phyloP scores from a whole-genome alignment of 1,140 invertebrate species.

The Drosophila kanapiae region DNA sequence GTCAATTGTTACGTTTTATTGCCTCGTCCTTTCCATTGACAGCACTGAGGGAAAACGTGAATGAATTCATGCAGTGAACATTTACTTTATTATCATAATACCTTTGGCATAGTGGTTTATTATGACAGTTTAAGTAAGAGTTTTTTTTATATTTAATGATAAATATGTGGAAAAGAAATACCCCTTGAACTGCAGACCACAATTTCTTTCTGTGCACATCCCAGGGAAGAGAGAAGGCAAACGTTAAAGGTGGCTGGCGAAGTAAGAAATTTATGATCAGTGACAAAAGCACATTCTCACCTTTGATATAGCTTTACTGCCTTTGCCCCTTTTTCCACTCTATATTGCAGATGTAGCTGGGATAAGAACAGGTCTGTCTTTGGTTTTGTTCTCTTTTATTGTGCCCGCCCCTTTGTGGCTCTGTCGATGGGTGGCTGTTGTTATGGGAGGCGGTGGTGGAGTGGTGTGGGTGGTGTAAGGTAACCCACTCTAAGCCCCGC shows the following conservation, averaged over 20 bases:
- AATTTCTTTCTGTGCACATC: neutral
- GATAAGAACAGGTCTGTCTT: conserved; percentile 42
- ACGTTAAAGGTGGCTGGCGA: conserved; percentile 48
- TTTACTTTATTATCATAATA: too few species aligned
- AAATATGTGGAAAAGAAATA: too few species aligned
- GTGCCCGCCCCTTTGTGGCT: conserved; percentile 73
- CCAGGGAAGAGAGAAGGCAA: conserved; percentile 2
- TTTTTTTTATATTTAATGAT: too few species aligned
- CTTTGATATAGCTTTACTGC: conserved; percentile 76
- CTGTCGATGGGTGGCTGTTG: conserved; percentile 37
- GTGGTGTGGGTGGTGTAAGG: neutral
- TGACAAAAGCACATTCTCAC: conserved; percentile 82
- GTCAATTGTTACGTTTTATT: conserved; percentile 79
- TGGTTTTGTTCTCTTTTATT: conserved; percentile 54
- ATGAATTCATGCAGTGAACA: too few species aligned
- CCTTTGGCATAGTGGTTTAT: too few species aligned
- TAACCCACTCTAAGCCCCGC: conserved; percentile 48
- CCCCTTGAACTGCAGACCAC: too few species aligned
- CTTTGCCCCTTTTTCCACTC: conserved; percentile 41
- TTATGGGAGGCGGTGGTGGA: neutral
- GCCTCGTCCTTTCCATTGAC: conserved; percentile 49
- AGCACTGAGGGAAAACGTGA: conserved; percentile 2
- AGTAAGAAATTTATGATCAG: conserved; percentile 78
- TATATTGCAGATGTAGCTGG: conserved; percentile 28
- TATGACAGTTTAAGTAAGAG: too few species aligned